Conservation (phyloP, 2,113 vertebrate species). For the Hydrochoerus hydrochaeris region DNA sequence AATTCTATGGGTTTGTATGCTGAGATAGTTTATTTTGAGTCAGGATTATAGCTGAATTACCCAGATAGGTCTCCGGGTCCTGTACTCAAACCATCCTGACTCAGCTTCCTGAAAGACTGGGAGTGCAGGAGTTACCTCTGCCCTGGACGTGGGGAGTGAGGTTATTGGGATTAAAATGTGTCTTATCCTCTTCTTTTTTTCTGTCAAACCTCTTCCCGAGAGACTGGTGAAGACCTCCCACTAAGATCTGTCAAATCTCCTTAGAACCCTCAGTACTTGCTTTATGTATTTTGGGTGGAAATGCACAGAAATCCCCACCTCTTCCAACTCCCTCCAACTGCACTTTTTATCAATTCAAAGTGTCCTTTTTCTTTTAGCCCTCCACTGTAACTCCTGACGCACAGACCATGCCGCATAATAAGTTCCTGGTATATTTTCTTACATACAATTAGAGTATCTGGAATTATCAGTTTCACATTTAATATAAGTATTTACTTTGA, state of each 20-base stretch:
- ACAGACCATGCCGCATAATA: too few species aligned
- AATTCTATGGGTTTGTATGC: background rate
- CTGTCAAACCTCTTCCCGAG: background rate
- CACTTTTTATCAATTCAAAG: background rate
- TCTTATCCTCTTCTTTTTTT: background rate
- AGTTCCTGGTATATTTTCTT: background rate
- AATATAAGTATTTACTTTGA: too few species aligned
- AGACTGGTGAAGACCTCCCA: too few species aligned
- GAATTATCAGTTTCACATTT: background rate
- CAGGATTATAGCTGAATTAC: background rate
- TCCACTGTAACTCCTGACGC: background rate
- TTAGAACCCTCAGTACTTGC: background rate
- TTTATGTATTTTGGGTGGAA: too few species aligned
- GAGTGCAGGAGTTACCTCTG: background rate
- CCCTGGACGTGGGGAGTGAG: background rate
- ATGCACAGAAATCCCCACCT: background rate
- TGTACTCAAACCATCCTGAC: background rate
- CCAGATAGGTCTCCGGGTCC: background rate
- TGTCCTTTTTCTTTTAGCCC: background rate
- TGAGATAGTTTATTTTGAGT: background rate
- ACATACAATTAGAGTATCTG: too few species aligned
- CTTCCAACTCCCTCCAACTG: too few species aligned
- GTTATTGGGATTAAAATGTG: background rate
- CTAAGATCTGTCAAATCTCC: background rate
- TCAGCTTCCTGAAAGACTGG: background rate